Base-by-base conservation (phyloP, 2,113 vertebrate species). In the Saimiri boliviensis region DNA sequence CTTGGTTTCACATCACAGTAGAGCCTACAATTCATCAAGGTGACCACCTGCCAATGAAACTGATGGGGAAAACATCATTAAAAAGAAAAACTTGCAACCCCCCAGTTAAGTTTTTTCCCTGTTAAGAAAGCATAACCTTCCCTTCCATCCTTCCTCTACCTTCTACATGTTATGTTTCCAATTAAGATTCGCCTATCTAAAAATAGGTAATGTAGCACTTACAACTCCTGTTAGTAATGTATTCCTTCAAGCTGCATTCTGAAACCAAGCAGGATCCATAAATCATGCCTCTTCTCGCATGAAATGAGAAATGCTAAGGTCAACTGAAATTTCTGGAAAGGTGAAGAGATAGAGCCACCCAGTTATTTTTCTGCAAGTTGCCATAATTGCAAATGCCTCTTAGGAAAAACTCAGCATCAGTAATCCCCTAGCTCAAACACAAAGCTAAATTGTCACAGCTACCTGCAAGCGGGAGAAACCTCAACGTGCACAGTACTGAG, bases 221-320 rank as follows among this genome's bases (percentile, higher is more conserved):
- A 21, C 1, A 0, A 76, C 79, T 93, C 87, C 92, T 37, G 37
- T 66, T 97, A 83, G 88, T 95, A 97, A 97, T 88, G 63, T 73
- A 85, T 79, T 97, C 49, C 94, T 97, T 96, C 94, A 94, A 93
- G 91, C 85, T 92, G 54, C 68, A 16, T 93, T 96, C 90, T 70
- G 73, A 95, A 97, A 76, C 90, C 27, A 76, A 95, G 56, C 52
- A 82, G 88, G 73, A 76, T 91, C 92, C 97, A 97, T 98, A 97
- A 98, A 96, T 97, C 97, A 98, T 88, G 86, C 37, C 68, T 94
- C 74, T 76, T 92, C 97, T 96, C 25, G 0, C 81, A 84, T 95
- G 96, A 97, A 97, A 97, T 96, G 83, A 97, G 90, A 96, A 97
- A 97, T 89, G 88, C 94, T 96, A 94, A 83, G 95, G 97, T 96